Evolutionary conservation across 2,113 vertebrate species (phyloP).

Genomic region (Odobenus rosmarus): DNA sequence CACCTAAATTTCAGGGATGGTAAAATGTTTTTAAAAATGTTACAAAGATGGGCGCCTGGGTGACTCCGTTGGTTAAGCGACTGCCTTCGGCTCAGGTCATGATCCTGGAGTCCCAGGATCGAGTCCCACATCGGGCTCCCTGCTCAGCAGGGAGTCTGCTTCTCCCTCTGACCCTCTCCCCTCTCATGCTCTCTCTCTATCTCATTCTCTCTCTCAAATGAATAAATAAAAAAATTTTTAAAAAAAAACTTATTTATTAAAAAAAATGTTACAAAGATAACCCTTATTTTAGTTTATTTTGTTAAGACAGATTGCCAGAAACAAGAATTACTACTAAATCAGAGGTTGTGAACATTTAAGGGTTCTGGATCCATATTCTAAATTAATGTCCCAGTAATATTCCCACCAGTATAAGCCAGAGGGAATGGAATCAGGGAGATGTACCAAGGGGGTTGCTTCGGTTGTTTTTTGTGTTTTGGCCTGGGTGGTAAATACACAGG

Average conservation of each 20-base stretch:
- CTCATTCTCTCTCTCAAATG: no score
- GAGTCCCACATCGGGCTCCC: no score
- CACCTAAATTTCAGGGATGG: background rate
- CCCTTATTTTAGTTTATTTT: conserved; percentile 36
- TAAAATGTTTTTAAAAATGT: background rate
- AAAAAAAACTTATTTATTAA: no score
- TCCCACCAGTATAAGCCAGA: background rate
- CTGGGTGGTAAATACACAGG: background rate
- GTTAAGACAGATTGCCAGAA: background rate
- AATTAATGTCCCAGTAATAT: background rate
- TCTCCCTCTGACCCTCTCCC: no score
- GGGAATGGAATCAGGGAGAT: background rate
- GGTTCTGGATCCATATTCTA: background rate
- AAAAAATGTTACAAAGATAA: background rate
- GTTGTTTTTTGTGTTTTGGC: background rate
- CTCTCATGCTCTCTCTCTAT: no score
- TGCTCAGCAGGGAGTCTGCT: no score
- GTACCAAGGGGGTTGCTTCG: background rate
- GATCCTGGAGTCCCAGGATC: no score
- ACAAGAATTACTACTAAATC: background rate
- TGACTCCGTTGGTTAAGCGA: no score
- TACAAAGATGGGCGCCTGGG: background rate
- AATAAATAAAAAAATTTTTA: no score
- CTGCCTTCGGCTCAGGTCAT: no score
- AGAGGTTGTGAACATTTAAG: conserved; percentile 16